Base-by-base conservation (phyloP, 2,797 vertebrate genomes). In the Chaetodon trifasciatus region DNA sequence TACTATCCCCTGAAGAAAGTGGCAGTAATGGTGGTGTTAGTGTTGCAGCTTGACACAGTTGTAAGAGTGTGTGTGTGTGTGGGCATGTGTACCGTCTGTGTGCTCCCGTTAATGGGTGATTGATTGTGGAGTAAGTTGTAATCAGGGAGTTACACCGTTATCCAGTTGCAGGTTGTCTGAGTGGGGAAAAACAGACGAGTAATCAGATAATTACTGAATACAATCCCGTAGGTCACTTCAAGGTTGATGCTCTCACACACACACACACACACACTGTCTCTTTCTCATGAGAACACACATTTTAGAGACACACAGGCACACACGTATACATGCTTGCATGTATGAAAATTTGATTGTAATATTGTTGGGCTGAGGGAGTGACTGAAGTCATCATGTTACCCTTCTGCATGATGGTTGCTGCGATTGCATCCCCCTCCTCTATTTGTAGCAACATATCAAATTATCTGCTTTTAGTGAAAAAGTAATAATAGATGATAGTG, bases 131-230 rank as follows among this genome's bases (percentile, higher is more conserved):
- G 77, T 77, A 83, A 88, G 83, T 87, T 86, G 90, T 91, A 92
- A 92, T 92, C 87, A 85, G 86, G 83, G 84, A 92, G 76, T 85
- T 83, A 76, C 78, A 87, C 82, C 71, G n/a, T 88, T 86, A 89
- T 90, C 83, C 87, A 90, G 84, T 90, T 90, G 88, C 82, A 83
- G 66, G 70, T 76, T 87, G 83, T 87, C 84, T 84, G 81, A 84
- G 79, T 63, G 46, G 55, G 52, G 23, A 78, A 82, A 88, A 86
- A 83, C 74, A 89, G 83, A 74, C 60, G 56, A 83, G 85, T 89
- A 92, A 93, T 94, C 87, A 92, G 88, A 90, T 94, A 91, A 93
- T 93, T 91, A 93, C 82, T 88, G 82, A 88, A 88, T 86, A 86
- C 83, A 88, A 87, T 83, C 85, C 79, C 81, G 73, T 68, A 90